Percentiles rank a stretch among this genome's conserved stretches.
These are phyloP conservation scores for Cyclophora punctaria DNA, from an alignment of 2,888 invertebrate genomes.

Conservation along the genomic window DNA sequence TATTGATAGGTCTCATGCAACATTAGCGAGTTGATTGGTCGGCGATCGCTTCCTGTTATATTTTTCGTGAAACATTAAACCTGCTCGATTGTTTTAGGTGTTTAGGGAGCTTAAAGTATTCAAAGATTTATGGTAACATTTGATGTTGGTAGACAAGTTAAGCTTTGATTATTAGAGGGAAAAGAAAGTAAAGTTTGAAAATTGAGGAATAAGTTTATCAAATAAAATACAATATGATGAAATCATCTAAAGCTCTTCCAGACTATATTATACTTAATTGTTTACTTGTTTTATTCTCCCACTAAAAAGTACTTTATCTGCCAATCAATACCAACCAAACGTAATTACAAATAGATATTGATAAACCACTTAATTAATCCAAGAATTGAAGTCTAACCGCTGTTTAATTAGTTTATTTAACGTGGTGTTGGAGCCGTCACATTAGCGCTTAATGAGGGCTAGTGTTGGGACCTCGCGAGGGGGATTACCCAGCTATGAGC, in stretches of 20 bases:
- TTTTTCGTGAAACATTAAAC: conserved; percentile 14
- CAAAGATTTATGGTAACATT: too few species aligned
- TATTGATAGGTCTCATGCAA: conserved; percentile 52
- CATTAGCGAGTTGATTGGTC: conserved; percentile 48
- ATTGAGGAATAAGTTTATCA: too few species aligned
- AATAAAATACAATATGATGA: too few species aligned
- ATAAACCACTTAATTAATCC: conserved; percentile 27
- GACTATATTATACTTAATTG: too few species aligned
- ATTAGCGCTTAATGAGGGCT: conserved; percentile 32
- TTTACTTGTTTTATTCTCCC: too few species aligned
- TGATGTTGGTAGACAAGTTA: too few species aligned
- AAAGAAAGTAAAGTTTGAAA: too few species aligned
- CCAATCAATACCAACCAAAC: not conserved
- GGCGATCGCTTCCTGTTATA: conserved; percentile 13
- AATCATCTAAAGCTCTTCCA: too few species aligned
- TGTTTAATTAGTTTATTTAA: conserved; percentile 37
- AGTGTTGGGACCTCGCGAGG: conserved; percentile 10
- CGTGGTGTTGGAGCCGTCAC: conserved; percentile 23
- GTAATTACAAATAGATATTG: conserved; percentile 11
- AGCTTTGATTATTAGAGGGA: too few species aligned
- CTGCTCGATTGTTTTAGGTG: not conserved
- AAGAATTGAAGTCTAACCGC: conserved; percentile 27
- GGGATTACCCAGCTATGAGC: conserved; percentile 13
- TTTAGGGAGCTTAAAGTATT: too few species aligned
- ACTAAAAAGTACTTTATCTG: too few species aligned